phyloP scores from a whole-genome alignment of 2,113 vertebrate genomes.

The Cephalopholis sonnerati region DNA sequence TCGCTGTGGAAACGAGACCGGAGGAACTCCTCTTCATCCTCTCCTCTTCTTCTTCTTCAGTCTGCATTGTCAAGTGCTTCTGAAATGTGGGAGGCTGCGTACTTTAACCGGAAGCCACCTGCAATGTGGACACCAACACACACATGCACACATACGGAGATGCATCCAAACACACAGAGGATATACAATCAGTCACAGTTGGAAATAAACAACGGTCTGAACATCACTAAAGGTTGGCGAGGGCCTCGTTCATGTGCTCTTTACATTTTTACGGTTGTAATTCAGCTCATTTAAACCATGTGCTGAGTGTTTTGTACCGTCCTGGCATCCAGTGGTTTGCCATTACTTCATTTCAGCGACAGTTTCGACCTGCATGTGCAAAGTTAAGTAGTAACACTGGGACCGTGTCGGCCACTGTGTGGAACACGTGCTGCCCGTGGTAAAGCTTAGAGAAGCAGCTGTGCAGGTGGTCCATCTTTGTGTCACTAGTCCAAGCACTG shows the following conservation, averaged over 20 bases:
- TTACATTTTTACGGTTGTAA: too few species aligned
- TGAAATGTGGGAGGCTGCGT: slow-evolving; percentile 90
- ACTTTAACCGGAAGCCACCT: slow-evolving; percentile 95
- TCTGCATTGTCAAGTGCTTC: slow-evolving; percentile 93
- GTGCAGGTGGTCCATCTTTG: neutral
- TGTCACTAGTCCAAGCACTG: neutral
- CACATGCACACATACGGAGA: slow-evolving; percentile 31
- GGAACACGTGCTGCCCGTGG: neutral
- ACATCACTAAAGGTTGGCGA: neutral
- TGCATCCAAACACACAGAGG: slow-evolving; percentile 36
- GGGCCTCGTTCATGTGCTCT: neutral
- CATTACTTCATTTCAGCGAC: neutral
- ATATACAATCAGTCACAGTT: slow-evolving; percentile 24
- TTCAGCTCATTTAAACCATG: neutral
- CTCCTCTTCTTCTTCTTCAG: slow-evolving; percentile 80
- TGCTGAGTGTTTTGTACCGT: neutral
- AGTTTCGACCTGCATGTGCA: too few species aligned
- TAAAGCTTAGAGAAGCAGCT: neutral
- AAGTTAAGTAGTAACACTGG: neutral
- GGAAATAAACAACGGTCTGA: neutral
- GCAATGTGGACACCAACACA: neutral
- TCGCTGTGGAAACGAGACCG: slow-evolving; percentile 1
- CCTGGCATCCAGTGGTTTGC: neutral
- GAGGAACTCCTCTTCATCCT: slow-evolving; percentile 11
- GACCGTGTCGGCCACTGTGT: neutral